These are phyloP conservation scores for Poeciliopsis presidionis DNA, from an alignment of 2,797 vertebrate genomes.

Conservation along the genomic window DNA sequence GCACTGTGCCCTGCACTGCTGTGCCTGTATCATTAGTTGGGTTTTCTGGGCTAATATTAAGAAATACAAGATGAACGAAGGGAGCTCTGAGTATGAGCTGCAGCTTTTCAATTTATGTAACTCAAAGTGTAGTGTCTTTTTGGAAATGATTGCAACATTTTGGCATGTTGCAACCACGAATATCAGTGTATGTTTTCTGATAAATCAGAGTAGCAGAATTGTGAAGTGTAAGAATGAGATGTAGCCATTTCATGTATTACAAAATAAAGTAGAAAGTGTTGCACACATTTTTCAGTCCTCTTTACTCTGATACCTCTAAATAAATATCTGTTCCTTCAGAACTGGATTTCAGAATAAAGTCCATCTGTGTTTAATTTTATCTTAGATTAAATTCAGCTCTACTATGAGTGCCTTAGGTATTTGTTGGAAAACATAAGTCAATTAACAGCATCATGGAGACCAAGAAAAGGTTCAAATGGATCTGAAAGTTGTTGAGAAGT, in stretches of 20 bases:
- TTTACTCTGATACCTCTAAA: background rate
- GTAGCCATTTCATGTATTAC: background rate
- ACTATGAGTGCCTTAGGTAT: background rate
- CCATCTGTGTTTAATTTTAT: background rate
- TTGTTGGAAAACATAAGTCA: background rate
- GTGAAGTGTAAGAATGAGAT: background rate
- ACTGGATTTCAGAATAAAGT: background rate
- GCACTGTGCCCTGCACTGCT: conserved; percentile 57
- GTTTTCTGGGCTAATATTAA: conserved; percentile 59
- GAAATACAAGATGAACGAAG: conserved; percentile 46
- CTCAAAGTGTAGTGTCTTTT: background rate
- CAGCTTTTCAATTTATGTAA: background rate
- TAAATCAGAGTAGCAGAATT: too few species aligned
- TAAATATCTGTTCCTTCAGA: background rate
- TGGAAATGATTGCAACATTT: background rate
- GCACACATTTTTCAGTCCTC: too few species aligned
- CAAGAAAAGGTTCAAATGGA: background rate
- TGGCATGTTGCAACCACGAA: background rate
- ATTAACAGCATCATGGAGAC: background rate
- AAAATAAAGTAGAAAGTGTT: background rate
- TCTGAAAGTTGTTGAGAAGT: background rate
- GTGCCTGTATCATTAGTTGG: conserved; percentile 37
- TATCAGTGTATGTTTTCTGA: background rate
- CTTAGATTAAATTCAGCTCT: background rate
- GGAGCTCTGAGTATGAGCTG: conserved; percentile 14